These are phyloP conservation scores for Drosophila lacicola DNA, from an alignment of 2,888 invertebrate genomes.

Conservation along the genomic window DNA sequence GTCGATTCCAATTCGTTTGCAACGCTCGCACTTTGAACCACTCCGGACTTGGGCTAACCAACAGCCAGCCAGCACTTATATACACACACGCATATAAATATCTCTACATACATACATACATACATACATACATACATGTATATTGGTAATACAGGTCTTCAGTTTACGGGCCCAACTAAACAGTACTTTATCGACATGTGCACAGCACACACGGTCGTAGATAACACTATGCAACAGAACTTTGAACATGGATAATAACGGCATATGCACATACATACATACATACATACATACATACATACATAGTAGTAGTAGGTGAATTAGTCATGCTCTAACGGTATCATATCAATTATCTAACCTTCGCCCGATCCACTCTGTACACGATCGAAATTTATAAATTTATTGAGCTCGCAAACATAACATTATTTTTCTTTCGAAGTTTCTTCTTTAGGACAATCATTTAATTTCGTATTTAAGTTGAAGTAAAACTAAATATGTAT, in stretches of 20 bases:
- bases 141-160: conserved; percentile 26
- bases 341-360: conserved; percentile 1
- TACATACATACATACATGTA: neutral
- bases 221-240: conserved; percentile 48
- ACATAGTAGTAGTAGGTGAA: neutral
- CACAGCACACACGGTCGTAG: conserved; percentile 12
- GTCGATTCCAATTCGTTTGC: conserved; percentile 12
- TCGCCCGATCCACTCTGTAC: neutral
- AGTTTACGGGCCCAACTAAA: conserved; percentile 15
- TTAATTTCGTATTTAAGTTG: too few relatives aligned
- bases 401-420: too few relatives aligned
- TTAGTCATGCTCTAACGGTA: conserved; percentile 10
- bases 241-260: conserved; percentile 22
- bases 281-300: neutral
- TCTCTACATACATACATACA: neutral
- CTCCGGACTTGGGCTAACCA: conserved; percentile 21
- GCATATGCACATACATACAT: neutral
- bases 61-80: neutral
- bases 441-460: too few relatives aligned
- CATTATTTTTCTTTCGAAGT: too few relatives aligned
- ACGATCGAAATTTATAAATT: too few relatives aligned
- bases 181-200: conserved; percentile 52
- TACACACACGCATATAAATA: neutral
- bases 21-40: conserved; percentile 47
- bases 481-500: too few relatives aligned